Evolutionary conservation across 2,113 vertebrate genomes (phyloP), one percentile per base, ranked within the genome.

Genomic region (Zosterops japonicus): DNA sequence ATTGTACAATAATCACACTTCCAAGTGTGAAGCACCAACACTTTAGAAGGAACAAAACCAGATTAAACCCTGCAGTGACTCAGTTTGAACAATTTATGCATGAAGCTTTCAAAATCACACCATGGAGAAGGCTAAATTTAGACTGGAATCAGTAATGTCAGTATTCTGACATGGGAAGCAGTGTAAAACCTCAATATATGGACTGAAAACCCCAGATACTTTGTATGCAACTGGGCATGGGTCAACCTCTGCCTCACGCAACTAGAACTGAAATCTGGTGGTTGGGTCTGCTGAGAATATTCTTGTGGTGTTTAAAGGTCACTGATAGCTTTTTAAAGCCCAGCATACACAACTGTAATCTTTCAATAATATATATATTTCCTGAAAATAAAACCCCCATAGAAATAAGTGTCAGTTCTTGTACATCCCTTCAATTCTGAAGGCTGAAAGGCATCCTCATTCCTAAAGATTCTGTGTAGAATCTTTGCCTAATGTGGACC

Each of bases 71-170:
- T 89, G 84, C 50, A 63, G 83, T 77, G 90, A 87, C 49, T 94
- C 90, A 87, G 64, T 93, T 80, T 41, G 59, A 85, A 68, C 71
- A 81, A 77, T 83, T 89, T 33, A 82, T 36, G 31, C 76, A 60
- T 24, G 39, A 91, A 75, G 88, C 85, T 68, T 89, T 93, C 53
- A 71, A 46, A 86, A 91, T 67, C 72, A 87, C 74, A 92, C 56
- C 83, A 65, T 6, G 55, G 91, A 92, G 35, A 64, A 83, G 12
- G 49, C 71, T 89, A 92, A 95, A 94, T 91, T 96, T 96, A 95
- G 83, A 61, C 41, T 60, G 46, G 55, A 77, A 79, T 90, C 70
- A 44, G 41, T 76, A 79, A 90, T 15, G 44, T 55, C 70, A 67
- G 74, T 68, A 71, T 79, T 93, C 8, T 90, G 56, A 82, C 49